Percentiles rank a stretch among this genome's conserved stretches.
These are phyloP conservation scores for Cryptocheilus praepositus DNA, from an alignment of 2,888 invertebrate genomes.

Conservation along the genomic window DNA sequence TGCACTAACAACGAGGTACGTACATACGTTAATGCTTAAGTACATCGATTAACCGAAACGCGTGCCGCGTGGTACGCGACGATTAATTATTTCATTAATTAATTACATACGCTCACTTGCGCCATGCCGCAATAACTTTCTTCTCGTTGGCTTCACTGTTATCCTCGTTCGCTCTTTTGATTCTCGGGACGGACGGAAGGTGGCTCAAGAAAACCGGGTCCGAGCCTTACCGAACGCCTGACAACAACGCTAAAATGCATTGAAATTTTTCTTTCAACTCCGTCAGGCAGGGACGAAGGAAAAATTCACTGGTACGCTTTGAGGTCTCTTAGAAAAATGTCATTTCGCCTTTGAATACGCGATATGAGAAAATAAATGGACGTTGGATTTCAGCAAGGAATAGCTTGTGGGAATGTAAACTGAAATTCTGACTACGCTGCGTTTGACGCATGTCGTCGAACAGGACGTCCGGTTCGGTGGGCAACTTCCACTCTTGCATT, in stretches of 20 bases:
- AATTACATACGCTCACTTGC: too few relatives aligned
- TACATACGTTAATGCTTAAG: constrained; percentile 54
- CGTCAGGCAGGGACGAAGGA: not conserved
- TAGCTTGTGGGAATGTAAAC: too few relatives aligned
- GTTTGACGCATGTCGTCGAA: not conserved
- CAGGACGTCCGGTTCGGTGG: constrained; percentile 2
- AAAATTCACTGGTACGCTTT: too few relatives aligned
- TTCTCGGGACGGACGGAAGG: constrained; percentile 60
- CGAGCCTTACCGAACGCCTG: constrained; percentile 37
- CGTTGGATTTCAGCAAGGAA: too few relatives aligned
- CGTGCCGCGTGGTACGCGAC: constrained; percentile 19
- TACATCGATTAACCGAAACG: constrained; percentile 60
- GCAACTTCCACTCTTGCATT: constrained; percentile 10
- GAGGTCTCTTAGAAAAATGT: too few relatives aligned
- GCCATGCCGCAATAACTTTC: constrained; percentile 19
- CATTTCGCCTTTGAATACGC: too few relatives aligned
- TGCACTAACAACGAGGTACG: not conserved
- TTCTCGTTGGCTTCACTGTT: constrained; percentile 23
- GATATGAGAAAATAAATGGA: too few relatives aligned
- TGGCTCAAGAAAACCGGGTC: constrained; percentile 38
- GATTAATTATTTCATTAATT: too few relatives aligned
- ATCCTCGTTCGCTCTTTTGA: constrained; percentile 41
- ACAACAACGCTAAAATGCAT: constrained; percentile 20
- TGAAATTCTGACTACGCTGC: not conserved
- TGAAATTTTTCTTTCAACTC: not conserved